These are phyloP conservation scores for Solea solea DNA, from an alignment of 2,113 vertebrate genomes.

Conservation along the genomic window DNA sequence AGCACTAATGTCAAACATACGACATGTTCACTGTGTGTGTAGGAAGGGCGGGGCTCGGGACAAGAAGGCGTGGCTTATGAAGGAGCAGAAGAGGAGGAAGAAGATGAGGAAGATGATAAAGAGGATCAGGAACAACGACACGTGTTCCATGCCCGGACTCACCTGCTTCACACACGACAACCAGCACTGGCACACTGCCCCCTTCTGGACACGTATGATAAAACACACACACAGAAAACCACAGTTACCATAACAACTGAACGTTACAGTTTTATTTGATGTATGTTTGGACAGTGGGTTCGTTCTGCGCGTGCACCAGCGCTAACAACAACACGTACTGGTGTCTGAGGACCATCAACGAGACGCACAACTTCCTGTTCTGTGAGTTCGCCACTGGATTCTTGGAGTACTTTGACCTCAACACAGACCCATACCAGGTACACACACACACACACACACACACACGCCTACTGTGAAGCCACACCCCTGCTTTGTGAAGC, in stretches of 20 bases:
- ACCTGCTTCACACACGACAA: conserved; percentile 98
- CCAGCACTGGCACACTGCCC: conserved; percentile 96
- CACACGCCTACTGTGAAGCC: not conserved
- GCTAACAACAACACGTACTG: conserved; percentile 99
- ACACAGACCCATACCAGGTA: conserved; percentile 96
- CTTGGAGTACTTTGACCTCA: conserved; percentile 96
- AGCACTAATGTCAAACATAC: too few species aligned
- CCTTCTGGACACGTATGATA: conserved; percentile 90
- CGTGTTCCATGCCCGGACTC: conserved; percentile 81
- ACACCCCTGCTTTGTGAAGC: too few species aligned
- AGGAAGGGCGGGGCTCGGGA: conserved; percentile 89
- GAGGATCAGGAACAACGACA: conserved; percentile 90
- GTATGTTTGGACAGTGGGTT: conserved; percentile 84
- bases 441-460: conserved; percentile 8
- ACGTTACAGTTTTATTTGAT: conserved; percentile 2
- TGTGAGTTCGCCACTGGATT: conserved; percentile 97
- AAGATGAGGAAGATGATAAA: conserved; percentile 94
- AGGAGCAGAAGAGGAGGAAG: conserved; percentile 94
- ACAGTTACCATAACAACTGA: not conserved
- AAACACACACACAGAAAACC: conserved; percentile 15
- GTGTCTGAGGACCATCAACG: conserved; percentile 97
- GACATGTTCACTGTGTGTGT: not conserved
- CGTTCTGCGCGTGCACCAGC: conserved; percentile 97
- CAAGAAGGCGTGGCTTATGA: conserved; percentile 88
- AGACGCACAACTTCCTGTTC: conserved; percentile 96